Percentiles rank a stretch among this genome's conserved stretches.
Conservation (phyloP, 2,113 vertebrate species). For the Sapayoa aenigma region DNA sequence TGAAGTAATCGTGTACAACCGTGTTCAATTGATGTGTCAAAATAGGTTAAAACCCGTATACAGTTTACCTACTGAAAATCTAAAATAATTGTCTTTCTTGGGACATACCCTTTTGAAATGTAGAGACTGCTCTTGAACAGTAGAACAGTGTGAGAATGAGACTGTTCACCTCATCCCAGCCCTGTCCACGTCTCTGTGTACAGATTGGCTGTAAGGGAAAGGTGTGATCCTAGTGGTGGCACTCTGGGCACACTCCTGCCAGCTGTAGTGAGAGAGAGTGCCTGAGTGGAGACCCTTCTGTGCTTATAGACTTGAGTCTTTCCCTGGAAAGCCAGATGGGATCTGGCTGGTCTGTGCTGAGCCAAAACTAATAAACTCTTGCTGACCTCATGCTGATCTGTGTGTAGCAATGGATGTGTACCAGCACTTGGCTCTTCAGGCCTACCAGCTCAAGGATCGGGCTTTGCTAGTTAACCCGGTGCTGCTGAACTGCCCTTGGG, state of each 20-base stretch:
- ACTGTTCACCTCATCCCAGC: rapidly evolving
- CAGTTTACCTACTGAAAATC: background rate
- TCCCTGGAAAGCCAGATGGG: background rate
- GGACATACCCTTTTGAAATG: background rate
- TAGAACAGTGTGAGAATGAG: background rate
- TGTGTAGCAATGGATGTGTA: background rate
- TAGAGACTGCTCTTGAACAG: background rate
- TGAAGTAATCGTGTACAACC: background rate
- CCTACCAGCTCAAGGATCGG: background rate
- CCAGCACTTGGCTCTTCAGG: background rate
- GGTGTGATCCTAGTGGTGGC: rapidly evolving
- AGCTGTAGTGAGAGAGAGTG: background rate
- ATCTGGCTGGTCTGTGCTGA: background rate
- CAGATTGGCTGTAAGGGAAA: background rate
- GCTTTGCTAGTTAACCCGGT: background rate
- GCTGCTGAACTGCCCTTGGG: background rate
- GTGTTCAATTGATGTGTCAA: background rate
- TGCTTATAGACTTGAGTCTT: background rate
- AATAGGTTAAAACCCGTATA: background rate
- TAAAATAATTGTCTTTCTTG: background rate
- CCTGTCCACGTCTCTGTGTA: rapidly evolving
- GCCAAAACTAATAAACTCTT: background rate
- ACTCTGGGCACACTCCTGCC: rapidly evolving
- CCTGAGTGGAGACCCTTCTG: background rate
- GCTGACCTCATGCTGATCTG: background rate